A percentile compares a stretch with the other conserved stretches of the same genome.
phyloP scores from a whole-genome alignment of 2,888 invertebrate genomes.

The Gnatocerus cornutus region DNA sequence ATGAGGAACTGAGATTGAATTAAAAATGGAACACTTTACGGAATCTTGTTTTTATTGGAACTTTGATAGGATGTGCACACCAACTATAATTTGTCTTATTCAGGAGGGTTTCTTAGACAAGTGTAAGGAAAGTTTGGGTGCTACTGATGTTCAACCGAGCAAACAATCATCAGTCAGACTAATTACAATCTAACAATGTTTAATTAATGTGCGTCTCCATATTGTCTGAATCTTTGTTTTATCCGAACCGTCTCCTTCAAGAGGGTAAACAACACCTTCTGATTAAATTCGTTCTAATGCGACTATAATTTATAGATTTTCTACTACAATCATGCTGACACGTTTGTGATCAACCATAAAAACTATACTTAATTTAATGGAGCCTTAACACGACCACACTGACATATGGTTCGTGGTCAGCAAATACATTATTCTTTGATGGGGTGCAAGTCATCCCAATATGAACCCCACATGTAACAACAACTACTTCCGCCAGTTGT shows the following conservation, averaged over 20 bases:
- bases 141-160: conserved; percentile 34
- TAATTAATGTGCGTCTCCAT: conserved; percentile 56
- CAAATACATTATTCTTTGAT: conserved; percentile 25
- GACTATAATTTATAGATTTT: too few species aligned
- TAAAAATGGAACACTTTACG: conserved; percentile 21
- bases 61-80: conserved; percentile 3
- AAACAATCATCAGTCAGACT: conserved; percentile 59
- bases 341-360: not conserved
- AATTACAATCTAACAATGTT: conserved; percentile 61
- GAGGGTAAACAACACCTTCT: conserved; percentile 45
- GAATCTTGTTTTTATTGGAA: conserved; percentile 9
- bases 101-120: conserved; percentile 27
- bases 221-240: conserved; percentile 48
- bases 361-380: not conserved
- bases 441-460: conserved; percentile 45
- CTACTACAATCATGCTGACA: too few species aligned
- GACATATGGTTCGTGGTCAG: conserved; percentile 43
- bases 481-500: conserved; percentile 53
- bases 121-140: conserved; percentile 36
- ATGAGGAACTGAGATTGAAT: conserved; percentile 24
- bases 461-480: conserved; percentile 49
- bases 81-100: conserved; percentile 42
- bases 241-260: conserved; percentile 35
- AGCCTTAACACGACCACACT: conserved; percentile 1
- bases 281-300: conserved; percentile 39